Evolutionary conservation across 2,797 vertebrate genomes (phyloP).

Genomic region (Rachycentron canadum): DNA sequence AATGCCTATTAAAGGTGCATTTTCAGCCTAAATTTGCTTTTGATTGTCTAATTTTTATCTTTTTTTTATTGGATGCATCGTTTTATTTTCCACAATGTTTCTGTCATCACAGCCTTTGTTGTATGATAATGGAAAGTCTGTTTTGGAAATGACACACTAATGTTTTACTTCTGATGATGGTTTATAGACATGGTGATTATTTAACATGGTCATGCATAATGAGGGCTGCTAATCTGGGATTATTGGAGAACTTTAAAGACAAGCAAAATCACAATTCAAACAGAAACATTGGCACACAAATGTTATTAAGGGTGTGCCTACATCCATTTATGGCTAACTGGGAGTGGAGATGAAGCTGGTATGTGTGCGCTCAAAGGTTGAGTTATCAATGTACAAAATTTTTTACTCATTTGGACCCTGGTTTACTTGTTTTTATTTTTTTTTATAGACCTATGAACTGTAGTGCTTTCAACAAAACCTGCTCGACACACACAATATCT

Average conservation of each 20-base stretch:
- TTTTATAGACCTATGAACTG: constrained; percentile 14
- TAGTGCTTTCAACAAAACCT: not conserved
- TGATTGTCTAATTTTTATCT: not conserved
- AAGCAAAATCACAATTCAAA: not conserved
- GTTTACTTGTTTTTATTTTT: not conserved
- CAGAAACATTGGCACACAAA: not conserved
- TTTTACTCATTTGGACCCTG: not conserved
- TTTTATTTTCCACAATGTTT: not conserved
- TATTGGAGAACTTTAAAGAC: not conserved
- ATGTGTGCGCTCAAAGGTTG: not conserved
- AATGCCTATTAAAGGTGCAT: not conserved
- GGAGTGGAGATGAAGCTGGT: not conserved
- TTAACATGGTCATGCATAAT: not conserved
- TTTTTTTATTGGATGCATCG: not conserved
- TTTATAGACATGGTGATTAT: not conserved
- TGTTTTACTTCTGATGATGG: not conserved
- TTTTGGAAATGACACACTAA: not conserved
- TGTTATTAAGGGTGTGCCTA: not conserved
- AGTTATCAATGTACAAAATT: not conserved
- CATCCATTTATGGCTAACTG: not conserved
- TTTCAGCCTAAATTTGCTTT: not conserved
- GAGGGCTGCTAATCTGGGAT: not conserved
- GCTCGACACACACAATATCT: constrained; percentile 10
- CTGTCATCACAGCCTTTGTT: not conserved
- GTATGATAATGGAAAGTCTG: not conserved